These are phyloP conservation scores for Manis javanica DNA, from an alignment of 2,797 vertebrate genomes.

Conservation along the genomic window DNA sequence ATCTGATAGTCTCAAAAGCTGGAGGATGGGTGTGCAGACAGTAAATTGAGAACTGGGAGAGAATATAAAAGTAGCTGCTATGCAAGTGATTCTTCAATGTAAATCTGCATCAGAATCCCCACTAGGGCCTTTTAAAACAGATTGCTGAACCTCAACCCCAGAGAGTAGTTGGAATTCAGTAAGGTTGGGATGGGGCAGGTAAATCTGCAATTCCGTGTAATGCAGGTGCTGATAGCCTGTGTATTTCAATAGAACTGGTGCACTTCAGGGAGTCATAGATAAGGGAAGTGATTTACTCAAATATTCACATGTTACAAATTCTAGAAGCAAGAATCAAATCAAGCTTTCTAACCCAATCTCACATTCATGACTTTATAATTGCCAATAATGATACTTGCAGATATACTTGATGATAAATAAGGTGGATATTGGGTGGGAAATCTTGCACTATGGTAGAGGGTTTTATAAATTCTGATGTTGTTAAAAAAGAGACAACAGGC, in stretches of 20 bases:
- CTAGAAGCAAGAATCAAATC: neutral
- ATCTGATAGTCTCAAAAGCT: neutral
- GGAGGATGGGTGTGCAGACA: neutral
- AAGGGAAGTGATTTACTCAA: neutral
- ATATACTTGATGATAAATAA: neutral
- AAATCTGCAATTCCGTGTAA: neutral
- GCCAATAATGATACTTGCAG: neutral
- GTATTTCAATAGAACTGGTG: neutral
- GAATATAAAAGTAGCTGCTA: neutral
- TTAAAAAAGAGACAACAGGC: neutral
- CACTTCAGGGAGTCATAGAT: too few relatives aligned
- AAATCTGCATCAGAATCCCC: too few relatives aligned
- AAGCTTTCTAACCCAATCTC: neutral
- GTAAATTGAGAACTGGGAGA: neutral
- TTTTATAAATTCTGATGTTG: neutral
- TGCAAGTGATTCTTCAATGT: neutral
- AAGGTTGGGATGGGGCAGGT: neutral
- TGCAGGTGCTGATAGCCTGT: neutral
- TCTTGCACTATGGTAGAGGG: neutral
- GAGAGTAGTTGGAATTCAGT: neutral
- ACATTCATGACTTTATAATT: neutral
- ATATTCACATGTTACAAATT: neutral
- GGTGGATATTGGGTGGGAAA: neutral
- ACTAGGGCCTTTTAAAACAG: neutral
- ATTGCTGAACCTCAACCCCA: neutral